Evolutionary conservation across 2,113 vertebrate species (phyloP).

Genomic region (Maccullochella peelii): DNA sequence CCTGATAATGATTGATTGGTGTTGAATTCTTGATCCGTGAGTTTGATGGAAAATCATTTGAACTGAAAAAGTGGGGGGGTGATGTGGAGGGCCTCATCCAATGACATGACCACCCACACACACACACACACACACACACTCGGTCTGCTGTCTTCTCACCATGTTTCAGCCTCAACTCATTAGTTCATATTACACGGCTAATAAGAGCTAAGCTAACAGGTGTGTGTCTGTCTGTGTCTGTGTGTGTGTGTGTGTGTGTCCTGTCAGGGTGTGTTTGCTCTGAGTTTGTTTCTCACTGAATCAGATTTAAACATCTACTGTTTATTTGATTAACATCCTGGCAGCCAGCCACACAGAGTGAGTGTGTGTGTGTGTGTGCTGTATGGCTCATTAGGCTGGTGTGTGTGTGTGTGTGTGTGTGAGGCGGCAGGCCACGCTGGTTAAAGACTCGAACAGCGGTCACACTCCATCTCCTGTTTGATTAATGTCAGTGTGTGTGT

Average conservation of each 20-base stretch:
- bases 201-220: slow-evolving; percentile 74
- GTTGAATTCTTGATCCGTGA: background rate
- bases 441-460: slow-evolving; percentile 67
- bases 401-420: slow-evolving; percentile 20
- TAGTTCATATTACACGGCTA: slow-evolving; percentile 77
- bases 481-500: slow-evolving; percentile 62
- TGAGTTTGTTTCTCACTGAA: slow-evolving; percentile 44
- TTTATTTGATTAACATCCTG: slow-evolving; percentile 70
- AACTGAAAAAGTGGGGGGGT: too few relatives aligned
- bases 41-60: too few relatives aligned
- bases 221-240: slow-evolving; percentile 35
- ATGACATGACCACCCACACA: slow-evolving; percentile 5
- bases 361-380: slow-evolving; percentile 11
- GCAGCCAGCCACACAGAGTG: slow-evolving; percentile 39
- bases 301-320: slow-evolving; percentile 64
- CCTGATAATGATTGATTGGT: background rate
- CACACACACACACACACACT: slow-evolving; percentile 11
- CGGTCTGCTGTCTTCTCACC: slow-evolving; percentile 27
- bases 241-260: slow-evolving; percentile 20
- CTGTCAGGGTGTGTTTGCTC: slow-evolving; percentile 38
- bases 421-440: slow-evolving; percentile 39
- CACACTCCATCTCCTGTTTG: slow-evolving; percentile 69
- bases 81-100: background rate
- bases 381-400: slow-evolving; percentile 52
- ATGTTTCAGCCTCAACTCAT: slow-evolving; percentile 64